Percentiles rank a stretch among this genome's conserved stretches.
Conservation (phyloP, 2,797 vertebrate genomes). For the Buphagus erythrorhynchus region DNA sequence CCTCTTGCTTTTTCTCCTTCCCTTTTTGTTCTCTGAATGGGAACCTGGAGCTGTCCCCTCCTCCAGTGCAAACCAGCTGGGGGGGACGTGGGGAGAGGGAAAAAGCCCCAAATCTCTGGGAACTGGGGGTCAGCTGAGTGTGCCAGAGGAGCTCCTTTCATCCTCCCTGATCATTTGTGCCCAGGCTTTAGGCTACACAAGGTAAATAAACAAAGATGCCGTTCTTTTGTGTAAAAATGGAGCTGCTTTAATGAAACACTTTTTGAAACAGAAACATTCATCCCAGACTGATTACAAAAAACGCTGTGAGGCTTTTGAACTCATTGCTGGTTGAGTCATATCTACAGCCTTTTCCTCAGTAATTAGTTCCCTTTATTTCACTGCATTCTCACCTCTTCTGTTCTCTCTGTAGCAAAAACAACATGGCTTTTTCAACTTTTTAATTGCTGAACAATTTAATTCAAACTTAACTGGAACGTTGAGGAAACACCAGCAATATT, state of each 20-base stretch:
- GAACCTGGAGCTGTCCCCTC: neutral
- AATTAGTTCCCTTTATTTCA: conserved; percentile 25
- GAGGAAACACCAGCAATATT: neutral
- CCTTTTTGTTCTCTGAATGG: neutral
- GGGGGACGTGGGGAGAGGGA: neutral
- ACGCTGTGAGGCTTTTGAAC: neutral
- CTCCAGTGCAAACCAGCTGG: neutral
- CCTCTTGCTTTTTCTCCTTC: neutral
- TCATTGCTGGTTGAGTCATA: neutral
- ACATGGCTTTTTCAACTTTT: accelerated
- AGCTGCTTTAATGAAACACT: conserved; percentile 51
- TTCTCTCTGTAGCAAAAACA: neutral
- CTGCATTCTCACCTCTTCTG: neutral
- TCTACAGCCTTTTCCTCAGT: neutral
- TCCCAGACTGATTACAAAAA: conserved; percentile 7
- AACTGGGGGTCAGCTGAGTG: accelerated
- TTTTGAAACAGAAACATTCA: conserved; percentile 23
- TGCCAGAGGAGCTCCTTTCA: neutral
- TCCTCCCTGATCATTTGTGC: neutral
- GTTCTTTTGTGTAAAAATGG: conserved; percentile 24
- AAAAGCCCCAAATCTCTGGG: neutral
- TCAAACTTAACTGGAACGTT: neutral
- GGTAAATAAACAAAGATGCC: conserved; percentile 45
- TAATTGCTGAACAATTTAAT: neutral
- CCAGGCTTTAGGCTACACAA: neutral